Conservation (phyloP, 2,113 vertebrate species). For the Nematolebias whitei region DNA sequence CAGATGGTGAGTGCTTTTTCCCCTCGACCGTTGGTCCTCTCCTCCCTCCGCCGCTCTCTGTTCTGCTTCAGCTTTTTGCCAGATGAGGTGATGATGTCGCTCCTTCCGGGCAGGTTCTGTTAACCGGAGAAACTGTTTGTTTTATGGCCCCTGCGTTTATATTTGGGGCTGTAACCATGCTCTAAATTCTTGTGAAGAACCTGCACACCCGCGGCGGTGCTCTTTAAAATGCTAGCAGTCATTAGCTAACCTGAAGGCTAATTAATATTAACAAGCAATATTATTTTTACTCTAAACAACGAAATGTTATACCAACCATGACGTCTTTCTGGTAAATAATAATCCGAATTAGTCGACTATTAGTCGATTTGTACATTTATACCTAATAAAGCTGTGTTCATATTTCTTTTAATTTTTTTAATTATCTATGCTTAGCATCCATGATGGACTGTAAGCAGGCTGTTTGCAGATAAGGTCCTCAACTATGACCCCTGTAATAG, state of each 20-base stretch:
- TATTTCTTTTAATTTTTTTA: constrained; percentile 23
- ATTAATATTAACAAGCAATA: constrained; percentile 36
- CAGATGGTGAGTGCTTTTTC: constrained; percentile 78
- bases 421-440: neutral
- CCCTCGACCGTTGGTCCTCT: constrained; percentile 9
- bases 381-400: neutral
- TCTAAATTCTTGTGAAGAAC: neutral
- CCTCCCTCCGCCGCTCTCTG: constrained; percentile 50
- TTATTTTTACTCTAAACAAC: constrained; percentile 9
- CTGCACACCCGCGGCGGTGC: constrained; percentile 20
- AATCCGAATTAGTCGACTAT: no score
- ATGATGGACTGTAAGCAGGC: neutral
- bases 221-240: constrained; percentile 34
- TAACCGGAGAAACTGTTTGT: neutral
- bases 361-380: no score
- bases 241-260: constrained; percentile 50
- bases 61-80: constrained; percentile 36
- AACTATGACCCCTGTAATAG: no score
- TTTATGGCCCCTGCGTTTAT: neutral
- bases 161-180: neutral
- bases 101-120: constrained; percentile 11
- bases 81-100: constrained; percentile 63
- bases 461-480: neutral
- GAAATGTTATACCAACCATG: neutral
- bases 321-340: no score